Evolutionary conservation across 2,113 vertebrate genomes (phyloP).

Genomic region (Panthera tigris): DNA sequence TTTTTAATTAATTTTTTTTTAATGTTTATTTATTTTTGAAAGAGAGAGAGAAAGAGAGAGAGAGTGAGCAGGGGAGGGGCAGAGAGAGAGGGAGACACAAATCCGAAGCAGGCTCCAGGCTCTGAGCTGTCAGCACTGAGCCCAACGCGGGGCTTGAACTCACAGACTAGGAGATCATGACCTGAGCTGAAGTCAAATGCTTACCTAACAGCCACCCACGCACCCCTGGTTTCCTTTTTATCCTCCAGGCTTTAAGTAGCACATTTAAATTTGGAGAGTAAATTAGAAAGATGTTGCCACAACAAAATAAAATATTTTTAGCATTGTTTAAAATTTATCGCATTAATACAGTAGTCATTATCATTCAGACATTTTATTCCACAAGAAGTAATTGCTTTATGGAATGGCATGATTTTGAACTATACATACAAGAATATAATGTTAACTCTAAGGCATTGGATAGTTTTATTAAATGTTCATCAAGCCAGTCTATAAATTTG

Average conservation of each 20-base stretch:
- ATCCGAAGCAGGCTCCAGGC: too few species aligned
- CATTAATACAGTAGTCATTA: neutral
- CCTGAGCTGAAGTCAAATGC: too few species aligned
- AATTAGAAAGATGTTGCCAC: neutral
- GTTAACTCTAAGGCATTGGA: neutral
- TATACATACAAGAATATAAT: slow-evolving; percentile 9
- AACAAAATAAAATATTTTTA: neutral
- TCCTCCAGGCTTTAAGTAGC: neutral
- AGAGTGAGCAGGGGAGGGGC: too few species aligned
- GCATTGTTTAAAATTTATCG: neutral
- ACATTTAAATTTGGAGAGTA: neutral
- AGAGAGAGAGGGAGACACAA: too few species aligned
- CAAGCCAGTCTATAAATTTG: slow-evolving; percentile 51
- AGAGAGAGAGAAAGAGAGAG: too few species aligned
- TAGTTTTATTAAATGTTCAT: slow-evolving; percentile 63
- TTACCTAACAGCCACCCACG: too few species aligned
- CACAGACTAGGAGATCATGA: too few species aligned
- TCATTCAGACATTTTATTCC: neutral
- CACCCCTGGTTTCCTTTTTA: neutral
- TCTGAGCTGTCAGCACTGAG: too few species aligned
- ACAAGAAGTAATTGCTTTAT: neutral
- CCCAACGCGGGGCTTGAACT: too few species aligned
- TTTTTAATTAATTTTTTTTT: too few species aligned
- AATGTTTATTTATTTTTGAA: too few species aligned
- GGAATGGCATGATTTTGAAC: slow-evolving; percentile 9